Conservation (phyloP, 2,113 vertebrate genomes). For the Pedetes capensis region DNA sequence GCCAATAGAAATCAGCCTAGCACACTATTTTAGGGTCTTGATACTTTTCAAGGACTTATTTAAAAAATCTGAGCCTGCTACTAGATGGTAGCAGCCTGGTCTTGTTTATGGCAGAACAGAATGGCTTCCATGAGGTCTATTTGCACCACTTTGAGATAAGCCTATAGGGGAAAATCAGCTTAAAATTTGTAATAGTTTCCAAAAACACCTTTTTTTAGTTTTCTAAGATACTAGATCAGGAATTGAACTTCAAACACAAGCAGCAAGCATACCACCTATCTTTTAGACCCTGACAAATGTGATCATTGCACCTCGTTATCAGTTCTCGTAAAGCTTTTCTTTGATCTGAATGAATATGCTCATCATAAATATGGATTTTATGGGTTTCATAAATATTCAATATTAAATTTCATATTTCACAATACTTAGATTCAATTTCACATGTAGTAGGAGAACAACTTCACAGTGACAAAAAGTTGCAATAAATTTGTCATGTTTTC, state of each 20-base stretch:
- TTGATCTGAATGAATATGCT: slow-evolving; percentile 43
- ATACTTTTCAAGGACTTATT: neutral
- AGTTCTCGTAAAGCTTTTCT: neutral
- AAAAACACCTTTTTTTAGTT: neutral
- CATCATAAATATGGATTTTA: slow-evolving; percentile 44
- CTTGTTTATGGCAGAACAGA: neutral
- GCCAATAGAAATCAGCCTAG: neutral
- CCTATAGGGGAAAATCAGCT: neutral
- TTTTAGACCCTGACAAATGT: slow-evolving; percentile 9
- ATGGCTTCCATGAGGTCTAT: neutral
- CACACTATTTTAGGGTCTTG: neutral
- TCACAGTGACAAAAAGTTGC: neutral
- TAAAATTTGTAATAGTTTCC: neutral
- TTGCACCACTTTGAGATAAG: neutral
- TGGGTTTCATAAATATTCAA: slow-evolving; percentile 43
- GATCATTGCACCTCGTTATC: neutral
- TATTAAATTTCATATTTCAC: neutral
- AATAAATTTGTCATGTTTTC: neutral
- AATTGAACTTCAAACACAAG: slow-evolving; percentile 32
- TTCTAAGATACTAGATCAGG: neutral
- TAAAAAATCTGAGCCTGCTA: neutral
- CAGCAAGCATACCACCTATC: neutral
- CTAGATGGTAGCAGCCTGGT: neutral
- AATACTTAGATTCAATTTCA: neutral
- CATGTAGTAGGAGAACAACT: neutral